These are phyloP conservation scores for Cyclophora punctaria DNA, from an alignment of 2,888 invertebrate genomes.

Conservation along the genomic window DNA sequence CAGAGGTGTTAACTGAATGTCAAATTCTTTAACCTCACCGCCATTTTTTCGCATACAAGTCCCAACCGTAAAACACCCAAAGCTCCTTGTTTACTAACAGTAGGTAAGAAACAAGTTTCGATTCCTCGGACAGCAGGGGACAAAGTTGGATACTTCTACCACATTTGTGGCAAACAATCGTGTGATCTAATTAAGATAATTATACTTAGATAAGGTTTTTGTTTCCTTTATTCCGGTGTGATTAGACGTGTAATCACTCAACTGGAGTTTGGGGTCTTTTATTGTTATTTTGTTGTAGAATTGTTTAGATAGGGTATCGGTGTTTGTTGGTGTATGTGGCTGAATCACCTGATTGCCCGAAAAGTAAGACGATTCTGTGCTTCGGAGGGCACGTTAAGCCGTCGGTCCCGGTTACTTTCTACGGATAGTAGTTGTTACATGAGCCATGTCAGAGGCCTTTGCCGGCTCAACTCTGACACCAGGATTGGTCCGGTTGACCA, in stretches of 20 bases:
- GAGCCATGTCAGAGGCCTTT: too few species aligned
- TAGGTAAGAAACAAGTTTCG: conserved; percentile 35
- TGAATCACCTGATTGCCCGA: too few species aligned
- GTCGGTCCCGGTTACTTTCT: too few species aligned
- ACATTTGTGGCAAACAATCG: conserved; percentile 27
- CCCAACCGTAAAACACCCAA: conserved; percentile 24
- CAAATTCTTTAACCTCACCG: too few species aligned
- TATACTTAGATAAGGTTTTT: conserved; percentile 16
- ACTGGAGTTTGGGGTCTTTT: conserved; percentile 2
- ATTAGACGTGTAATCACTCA: conserved; percentile 17
- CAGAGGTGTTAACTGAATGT: too few species aligned
- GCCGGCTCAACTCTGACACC: too few species aligned
- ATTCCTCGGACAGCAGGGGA: conserved; percentile 31
- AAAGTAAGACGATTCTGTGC: too few species aligned
- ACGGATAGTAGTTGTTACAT: too few species aligned
- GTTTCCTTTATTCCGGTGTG: conserved; percentile 11
- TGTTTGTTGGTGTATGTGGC: neutral
- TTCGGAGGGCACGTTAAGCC: too few species aligned
- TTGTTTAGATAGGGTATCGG: too few species aligned
- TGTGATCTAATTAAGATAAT: conserved; percentile 31
- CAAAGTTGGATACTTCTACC: conserved; percentile 5
- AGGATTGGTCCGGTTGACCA: too few species aligned
- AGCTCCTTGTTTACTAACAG: conserved; percentile 30
- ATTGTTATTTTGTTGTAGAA: too few species aligned
- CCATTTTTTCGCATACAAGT: neutral